Evolutionary conservation across 2,888 invertebrate genomes (phyloP), one percentile per base, ranked within the genome.

Genomic region (Orchestes rusci): DNA sequence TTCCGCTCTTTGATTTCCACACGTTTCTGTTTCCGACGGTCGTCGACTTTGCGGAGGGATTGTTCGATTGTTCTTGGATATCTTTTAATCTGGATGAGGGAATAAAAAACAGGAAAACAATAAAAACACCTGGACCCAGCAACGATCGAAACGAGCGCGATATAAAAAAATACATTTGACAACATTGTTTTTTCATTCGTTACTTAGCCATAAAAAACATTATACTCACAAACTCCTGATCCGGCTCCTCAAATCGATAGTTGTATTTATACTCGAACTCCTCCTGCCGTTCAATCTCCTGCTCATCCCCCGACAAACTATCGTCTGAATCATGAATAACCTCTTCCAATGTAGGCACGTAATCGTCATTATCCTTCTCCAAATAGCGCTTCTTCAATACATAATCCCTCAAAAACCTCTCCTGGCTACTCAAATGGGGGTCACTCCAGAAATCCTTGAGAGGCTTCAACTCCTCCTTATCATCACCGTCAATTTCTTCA

Each of bases 161-260:
- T n/a, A 4, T 15, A 17, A 32, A 39, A 31, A 8, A 28, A 29
- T 29, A 16, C 5, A 29, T 39, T 12, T 19, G n/a, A 29, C 8
- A 20, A 33, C 2, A 17, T n/a, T n/a, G n/a, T n/a, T n/a, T n/a
- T 16, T 4, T 13, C n/a, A 28, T 15, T 20, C 64, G 75, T 71
- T 56, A 89, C n/a, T n/a, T n/a, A n/a, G n/a, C n/a, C n/a, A n/a
- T n/a, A n/a, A n/a, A n/a, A n/a, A n/a, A n/a, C n/a, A n/a, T n/a
- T n/a, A n/a, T n/a, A n/a, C n/a, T n/a, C n/a, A n/a, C 83, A 68
- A 85, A 94, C 56, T 94, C 91, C 35, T 84, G 79, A 67, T 96
- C 95, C 0, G 94, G 96, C 67, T 97, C 95, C 67, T 99, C 95
- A 67, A 85, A 97, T 51, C 97, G 77, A 67, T 93, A 95, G 72